phyloP scores from a whole-genome alignment of 2,888 invertebrate species.

The Meganola albula region DNA sequence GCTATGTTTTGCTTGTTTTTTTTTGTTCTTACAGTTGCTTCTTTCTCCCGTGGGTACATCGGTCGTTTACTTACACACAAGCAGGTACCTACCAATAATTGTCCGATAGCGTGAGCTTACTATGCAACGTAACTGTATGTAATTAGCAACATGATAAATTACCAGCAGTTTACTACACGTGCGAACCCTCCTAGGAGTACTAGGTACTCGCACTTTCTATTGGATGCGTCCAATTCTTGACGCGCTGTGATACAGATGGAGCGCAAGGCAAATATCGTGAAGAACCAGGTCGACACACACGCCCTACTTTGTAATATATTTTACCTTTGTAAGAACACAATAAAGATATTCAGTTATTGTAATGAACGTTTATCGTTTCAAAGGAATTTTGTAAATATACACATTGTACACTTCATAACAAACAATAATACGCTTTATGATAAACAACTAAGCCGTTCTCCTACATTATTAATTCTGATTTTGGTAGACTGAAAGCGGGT shows the following conservation, averaged over 20 bases:
- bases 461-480: no score
- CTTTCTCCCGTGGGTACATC: no score
- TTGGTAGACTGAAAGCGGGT: no score
- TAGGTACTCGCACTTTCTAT: slow-evolving; percentile 24
- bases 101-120: slow-evolving; percentile 25
- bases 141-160: slow-evolving; percentile 25
- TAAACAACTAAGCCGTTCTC: no score
- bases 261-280: slow-evolving; percentile 47
- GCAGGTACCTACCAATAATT: no score
- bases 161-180: slow-evolving; percentile 15
- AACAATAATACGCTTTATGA: no score
- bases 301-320: slow-evolving; percentile 47
- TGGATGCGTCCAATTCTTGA: slow-evolving; percentile 37
- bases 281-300: slow-evolving; percentile 46
- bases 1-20: no score
- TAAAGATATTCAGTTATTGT: background rate
- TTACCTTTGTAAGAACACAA: slow-evolving; percentile 5
- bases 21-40: no score
- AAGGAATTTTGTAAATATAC: no score
- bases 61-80: no score
- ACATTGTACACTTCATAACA: no score
- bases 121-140: slow-evolving; percentile 15
- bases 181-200: no score
- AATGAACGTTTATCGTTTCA: background rate
- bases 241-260: slow-evolving; percentile 27